Evolutionary conservation across 2,797 vertebrate genomes (phyloP), one percentile per base, ranked within the genome.

Genomic region (Rachycentron canadum): DNA sequence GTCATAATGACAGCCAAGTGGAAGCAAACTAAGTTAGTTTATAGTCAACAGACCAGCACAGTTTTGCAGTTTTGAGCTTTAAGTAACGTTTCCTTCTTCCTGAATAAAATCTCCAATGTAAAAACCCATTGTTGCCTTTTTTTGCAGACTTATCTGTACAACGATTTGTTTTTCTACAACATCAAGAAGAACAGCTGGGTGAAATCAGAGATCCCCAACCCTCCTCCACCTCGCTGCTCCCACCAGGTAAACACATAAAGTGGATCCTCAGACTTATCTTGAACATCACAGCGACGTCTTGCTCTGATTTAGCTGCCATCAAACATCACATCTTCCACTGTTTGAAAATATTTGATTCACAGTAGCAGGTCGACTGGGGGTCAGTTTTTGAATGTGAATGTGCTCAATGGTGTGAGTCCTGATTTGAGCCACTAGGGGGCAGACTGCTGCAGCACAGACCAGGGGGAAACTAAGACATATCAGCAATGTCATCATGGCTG

Each of bases 101-200:
- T 34, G 5, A 34, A 49, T 13, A 23, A 7, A 11, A 53, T n/a
- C 25, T 0, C 19, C 13, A 1, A 19, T 52, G 16, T 64, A 4
- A 1, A 76, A 78, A 2, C 14, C 9, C 1, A n/a, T 30, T 30
- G 1, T 38, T 40, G 0, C 21, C 9, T 49, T 19, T 36, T 45
- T 72, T 62, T 75, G 16, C 93, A 99, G 98, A 99, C 96, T 0
- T 96, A 92, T 63, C 78, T 99, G 41, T 98, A 98, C 88, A 99
- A 99, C 0, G 97, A 99, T 1, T 91, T 99, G 13, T 98, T 95
- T 71, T 76, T 97, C 91, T 99, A 98, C 93, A 97, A 94, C 86
- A 96, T 97, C 81, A 96, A 95, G 85, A 99, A 98, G 93, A 96
- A 97, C 86, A 91, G 89, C 65, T 99, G 98, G 98, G 87, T 96